phyloP scores from a whole-genome alignment of 2,797 vertebrate species.

The Mycteria americana region DNA sequence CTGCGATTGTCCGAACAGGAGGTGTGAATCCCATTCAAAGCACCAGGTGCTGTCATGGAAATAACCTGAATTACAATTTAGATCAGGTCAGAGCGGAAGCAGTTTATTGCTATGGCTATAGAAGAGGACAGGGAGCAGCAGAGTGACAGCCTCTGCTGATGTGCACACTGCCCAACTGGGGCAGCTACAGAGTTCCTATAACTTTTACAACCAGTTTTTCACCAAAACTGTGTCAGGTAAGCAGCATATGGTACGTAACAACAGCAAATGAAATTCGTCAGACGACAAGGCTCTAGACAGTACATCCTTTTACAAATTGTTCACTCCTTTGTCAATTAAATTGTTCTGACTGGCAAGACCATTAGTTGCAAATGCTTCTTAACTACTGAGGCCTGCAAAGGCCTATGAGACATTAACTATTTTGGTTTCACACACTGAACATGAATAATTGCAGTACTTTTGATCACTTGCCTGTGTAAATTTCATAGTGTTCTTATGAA shows the following conservation, averaged over 20 bases:
- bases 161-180: background rate
- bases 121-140: background rate
- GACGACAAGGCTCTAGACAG: background rate
- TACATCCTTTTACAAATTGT: background rate
- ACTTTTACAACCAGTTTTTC: background rate
- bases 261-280: background rate
- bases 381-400: background rate
- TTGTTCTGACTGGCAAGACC: accelerated
- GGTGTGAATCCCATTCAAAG: background rate
- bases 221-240: background rate
- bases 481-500: background rate
- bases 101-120: background rate
- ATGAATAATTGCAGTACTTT: background rate
- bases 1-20: background rate
- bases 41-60: background rate
- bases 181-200: background rate
- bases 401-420: background rate
- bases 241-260: background rate
- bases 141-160: background rate
- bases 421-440: background rate
- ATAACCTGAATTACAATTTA: background rate
- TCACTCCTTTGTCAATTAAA: background rate
- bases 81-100: background rate
- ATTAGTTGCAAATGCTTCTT: background rate
- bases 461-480: background rate